Evolutionary conservation across 2,888 invertebrate species (phyloP).

Genomic region (Callyntrura guangdongensis): DNA sequence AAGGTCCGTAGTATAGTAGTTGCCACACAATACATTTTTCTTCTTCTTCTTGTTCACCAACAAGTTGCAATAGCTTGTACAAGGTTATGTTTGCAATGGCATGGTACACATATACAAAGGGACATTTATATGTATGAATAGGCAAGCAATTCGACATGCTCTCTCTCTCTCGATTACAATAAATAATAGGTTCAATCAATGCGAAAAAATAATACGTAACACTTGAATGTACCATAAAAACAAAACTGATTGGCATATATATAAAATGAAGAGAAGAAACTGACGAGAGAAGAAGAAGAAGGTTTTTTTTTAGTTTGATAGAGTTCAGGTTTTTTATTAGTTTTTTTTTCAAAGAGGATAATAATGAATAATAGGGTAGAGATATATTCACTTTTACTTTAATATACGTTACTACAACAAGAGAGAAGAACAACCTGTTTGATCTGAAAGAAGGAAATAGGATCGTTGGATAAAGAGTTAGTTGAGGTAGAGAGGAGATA

Average conservation of each 20-base stretch:
- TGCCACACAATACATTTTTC: slow-evolving; percentile 4
- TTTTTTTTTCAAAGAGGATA: background rate
- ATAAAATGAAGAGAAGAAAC: too few species aligned
- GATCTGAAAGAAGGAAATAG: slow-evolving; percentile 50
- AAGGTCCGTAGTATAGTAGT: slow-evolving; percentile 44
- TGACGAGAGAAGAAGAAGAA: background rate
- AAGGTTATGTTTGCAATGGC: slow-evolving; percentile 58
- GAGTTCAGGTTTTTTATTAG: slow-evolving; percentile 28
- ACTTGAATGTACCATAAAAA: background rate
- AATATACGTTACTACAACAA: background rate
- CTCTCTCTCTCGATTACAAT: slow-evolving; percentile 8
- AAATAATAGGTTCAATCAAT: slow-evolving; percentile 45
- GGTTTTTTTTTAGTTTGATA: slow-evolving; percentile 9
- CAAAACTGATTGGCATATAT: slow-evolving; percentile 38
- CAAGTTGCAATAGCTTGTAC: slow-evolving; percentile 56
- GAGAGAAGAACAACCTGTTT: slow-evolving; percentile 40
- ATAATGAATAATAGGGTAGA: background rate
- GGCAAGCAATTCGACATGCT: slow-evolving; percentile 31
- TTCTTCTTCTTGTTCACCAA: slow-evolving; percentile 5
- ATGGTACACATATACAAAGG: background rate
- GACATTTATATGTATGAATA: background rate
- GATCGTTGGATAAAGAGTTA: background rate
- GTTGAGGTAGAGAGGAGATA: background rate
- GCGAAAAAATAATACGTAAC: slow-evolving; percentile 39
- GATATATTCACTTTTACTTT: slow-evolving; percentile 57